Evolutionary conservation across 2,888 invertebrate species (phyloP), one percentile per base, ranked within the genome.

Genomic region (Adineta ricciae): DNA sequence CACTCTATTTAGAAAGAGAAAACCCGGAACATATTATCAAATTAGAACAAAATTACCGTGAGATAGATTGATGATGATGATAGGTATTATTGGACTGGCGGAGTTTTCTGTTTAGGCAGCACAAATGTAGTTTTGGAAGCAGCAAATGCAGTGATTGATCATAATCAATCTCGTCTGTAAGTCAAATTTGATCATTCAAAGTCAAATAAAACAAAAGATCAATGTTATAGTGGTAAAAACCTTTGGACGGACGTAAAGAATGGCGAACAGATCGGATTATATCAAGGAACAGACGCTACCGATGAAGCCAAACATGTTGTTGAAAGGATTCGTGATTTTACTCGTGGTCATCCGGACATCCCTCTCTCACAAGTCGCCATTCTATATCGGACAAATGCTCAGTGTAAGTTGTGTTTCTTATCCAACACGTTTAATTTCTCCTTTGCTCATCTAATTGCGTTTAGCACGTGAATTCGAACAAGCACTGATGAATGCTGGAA

Each of bases 1-100:
- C 86, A 27, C 50, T 82, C 9, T 32, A 73, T 24, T 84, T 87
- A 32, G 49, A 41, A 16, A n/a, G 32, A 46, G 85, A 84, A 16
- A 84, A 73, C 64, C 0, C 64, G 8, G 49, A 54, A 36, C 49
- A 78, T 38, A 72, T 83, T 46, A 46, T 46, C 11, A 46, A 46
- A 46, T 56, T 86, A 32, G 86, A 86, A 82, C 86, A 86, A 72
- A 86, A 86, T 83, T 86, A 86, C 73, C 86, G 86, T 49, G 83
- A 86, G 27, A 27, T 64, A 7, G 16, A 64, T 14, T 24, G 9
- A 64, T 27, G 16, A 32, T 4, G 27, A 16, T 27, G 27, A 32
- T 27, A 8, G 21, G 24, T n/a, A 73, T 64, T 16, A n/a, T n/a
- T 19, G 11, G 2, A 14, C 2, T 64, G 8, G 27, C 14, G 0